phyloP scores from a whole-genome alignment of 2,797 vertebrate genomes.

The Gorsachius magnificus region DNA sequence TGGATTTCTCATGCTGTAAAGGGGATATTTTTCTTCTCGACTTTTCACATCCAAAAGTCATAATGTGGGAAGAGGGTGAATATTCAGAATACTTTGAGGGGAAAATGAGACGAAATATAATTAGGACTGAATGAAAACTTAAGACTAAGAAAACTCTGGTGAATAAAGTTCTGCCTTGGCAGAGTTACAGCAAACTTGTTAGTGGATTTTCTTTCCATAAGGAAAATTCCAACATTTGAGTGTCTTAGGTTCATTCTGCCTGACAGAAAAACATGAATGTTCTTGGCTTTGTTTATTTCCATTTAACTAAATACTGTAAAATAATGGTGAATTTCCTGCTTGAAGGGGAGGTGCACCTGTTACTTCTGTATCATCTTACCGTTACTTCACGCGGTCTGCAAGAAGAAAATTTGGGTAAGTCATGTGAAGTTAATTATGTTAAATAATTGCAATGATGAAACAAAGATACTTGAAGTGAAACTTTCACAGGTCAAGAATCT shows the following conservation, averaged over 20 bases:
- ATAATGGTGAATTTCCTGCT: constrained; percentile 32
- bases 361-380: constrained; percentile 48
- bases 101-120: not conserved
- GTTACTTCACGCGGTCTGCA: constrained; percentile 50
- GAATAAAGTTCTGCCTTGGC: not conserved
- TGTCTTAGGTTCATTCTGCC: not conserved
- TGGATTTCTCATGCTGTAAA: not conserved
- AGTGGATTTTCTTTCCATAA: not conserved
- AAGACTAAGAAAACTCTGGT: not conserved
- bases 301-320: not conserved
- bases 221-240: not conserved
- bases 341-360: constrained; percentile 31
- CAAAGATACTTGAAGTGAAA: not conserved
- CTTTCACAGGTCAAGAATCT: not conserved
- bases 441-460: not conserved
- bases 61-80: not conserved
- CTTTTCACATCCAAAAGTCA: not conserved
- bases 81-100: not conserved
- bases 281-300: not conserved
- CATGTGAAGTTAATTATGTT: not conserved
- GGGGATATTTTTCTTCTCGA: not conserved
- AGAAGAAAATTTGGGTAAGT: constrained; percentile 72
- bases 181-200: not conserved
- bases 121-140: not conserved
- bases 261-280: not conserved